Percentiles rank a stretch among this genome's conserved stretches.
phyloP scores from a whole-genome alignment of 2,113 vertebrate species.

The Bubalus kerabau region DNA sequence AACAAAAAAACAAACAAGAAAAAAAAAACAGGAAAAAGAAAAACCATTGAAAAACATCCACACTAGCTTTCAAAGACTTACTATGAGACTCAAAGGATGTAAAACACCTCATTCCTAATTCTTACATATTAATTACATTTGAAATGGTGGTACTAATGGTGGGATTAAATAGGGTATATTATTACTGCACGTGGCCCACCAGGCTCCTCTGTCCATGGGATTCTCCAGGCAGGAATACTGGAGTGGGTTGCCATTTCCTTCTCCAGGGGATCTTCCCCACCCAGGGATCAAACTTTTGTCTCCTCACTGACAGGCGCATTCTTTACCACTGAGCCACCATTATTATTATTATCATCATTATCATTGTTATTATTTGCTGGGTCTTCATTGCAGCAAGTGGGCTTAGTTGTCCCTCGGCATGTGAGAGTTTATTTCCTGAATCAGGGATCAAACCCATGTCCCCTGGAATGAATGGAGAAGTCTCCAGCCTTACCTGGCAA shows the following conservation, averaged over 20 bases:
- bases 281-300: neutral
- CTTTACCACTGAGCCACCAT: neutral
- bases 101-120: neutral
- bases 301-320: neutral
- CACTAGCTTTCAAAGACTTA: neutral
- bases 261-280: neutral
- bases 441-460: neutral
- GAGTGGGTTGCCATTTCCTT: neutral
- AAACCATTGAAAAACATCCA: neutral
- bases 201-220: neutral
- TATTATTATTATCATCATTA: neutral
- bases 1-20: neutral
- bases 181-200: neutral
- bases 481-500: slow-evolving; percentile 52
- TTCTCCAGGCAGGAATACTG: neutral
- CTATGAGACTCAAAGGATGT: neutral
- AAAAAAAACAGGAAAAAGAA: neutral
- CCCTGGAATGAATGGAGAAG: accelerated
- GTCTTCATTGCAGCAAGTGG: neutral
- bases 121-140: neutral
- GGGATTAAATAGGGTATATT: neutral
- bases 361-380: neutral
- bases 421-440: neutral
- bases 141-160: neutral
- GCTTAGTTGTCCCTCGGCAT: neutral